Evolutionary conservation across 2,888 invertebrate species (phyloP).

Genomic region (Mesoligia furuncula): DNA sequence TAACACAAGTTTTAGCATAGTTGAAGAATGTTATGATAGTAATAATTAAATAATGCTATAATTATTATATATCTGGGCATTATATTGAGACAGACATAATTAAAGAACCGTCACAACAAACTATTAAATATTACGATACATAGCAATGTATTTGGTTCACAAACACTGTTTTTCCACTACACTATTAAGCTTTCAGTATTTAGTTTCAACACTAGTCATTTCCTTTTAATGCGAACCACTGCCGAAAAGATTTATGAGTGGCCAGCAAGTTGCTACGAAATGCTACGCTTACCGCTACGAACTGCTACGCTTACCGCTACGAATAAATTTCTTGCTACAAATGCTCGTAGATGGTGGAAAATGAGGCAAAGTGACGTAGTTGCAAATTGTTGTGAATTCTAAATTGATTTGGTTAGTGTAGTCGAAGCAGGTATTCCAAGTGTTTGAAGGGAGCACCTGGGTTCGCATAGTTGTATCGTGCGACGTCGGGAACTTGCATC

Average conservation of each 20-base stretch:
- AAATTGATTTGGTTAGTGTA: slow-evolving; percentile 64
- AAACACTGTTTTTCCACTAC: slow-evolving; percentile 31
- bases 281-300: slow-evolving; percentile 65
- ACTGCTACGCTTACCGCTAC: slow-evolving; percentile 63
- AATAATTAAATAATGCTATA: background rate
- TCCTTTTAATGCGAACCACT: slow-evolving; percentile 57
- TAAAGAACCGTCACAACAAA: background rate
- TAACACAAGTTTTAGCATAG: background rate
- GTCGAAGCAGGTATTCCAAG: slow-evolving; percentile 65
- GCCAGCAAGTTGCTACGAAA: slow-evolving; percentile 64
- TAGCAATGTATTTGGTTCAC: slow-evolving; percentile 21
- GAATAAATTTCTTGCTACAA: slow-evolving; percentile 59
- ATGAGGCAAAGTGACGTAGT: slow-evolving; percentile 60
- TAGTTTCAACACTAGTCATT: slow-evolving; percentile 56
- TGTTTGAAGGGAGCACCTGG: slow-evolving; percentile 64
- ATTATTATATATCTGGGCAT: background rate
- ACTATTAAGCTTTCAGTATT: slow-evolving; percentile 49
- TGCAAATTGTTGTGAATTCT: slow-evolving; percentile 56
- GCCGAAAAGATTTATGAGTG: slow-evolving; percentile 61
- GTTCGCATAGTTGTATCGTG: slow-evolving; percentile 61
- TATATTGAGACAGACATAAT: background rate
- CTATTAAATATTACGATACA: background rate
- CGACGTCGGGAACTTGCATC: slow-evolving; percentile 62
- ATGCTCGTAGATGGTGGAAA: slow-evolving; percentile 35
- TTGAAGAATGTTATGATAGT: background rate